Conservation (phyloP, 2,797 vertebrate genomes). For the Dipus sagitta region DNA sequence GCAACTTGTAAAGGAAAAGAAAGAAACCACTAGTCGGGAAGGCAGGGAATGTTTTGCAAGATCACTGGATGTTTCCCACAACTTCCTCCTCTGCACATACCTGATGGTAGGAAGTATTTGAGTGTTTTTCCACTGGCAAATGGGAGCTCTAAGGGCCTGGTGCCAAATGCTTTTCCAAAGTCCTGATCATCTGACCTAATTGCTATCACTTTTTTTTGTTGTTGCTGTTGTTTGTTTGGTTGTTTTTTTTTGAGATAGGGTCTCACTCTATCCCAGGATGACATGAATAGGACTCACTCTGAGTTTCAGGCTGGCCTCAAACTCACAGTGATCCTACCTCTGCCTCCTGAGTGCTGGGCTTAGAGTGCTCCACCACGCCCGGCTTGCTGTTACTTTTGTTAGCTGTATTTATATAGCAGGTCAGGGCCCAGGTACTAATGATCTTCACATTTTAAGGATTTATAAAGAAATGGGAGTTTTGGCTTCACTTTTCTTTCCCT, state of each 20-base stretch:
- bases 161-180: constrained; percentile 39
- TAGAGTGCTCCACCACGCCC: too few relatives aligned
- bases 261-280: too few relatives aligned
- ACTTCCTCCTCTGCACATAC: constrained; percentile 52
- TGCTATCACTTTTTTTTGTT: too few relatives aligned
- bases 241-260: too few relatives aligned
- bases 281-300: too few relatives aligned
- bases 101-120: constrained; percentile 38
- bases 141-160: background rate
- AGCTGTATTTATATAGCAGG: background rate
- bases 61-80: background rate
- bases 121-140: constrained; percentile 66
- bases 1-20: background rate
- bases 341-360: too few relatives aligned
- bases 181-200: background rate
- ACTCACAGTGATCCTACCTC: too few relatives aligned
- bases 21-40: constrained; percentile 31
- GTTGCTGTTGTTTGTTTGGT: too few relatives aligned
- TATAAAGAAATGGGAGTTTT: constrained; percentile 34
- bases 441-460: constrained; percentile 3
- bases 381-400: background rate
- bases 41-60: background rate
- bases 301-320: too few relatives aligned
- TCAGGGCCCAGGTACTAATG: background rate
- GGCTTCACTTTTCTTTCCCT: background rate